These are phyloP conservation scores for Conomelus anceps DNA, from an alignment of 2,888 invertebrate species.

Conservation along the genomic window DNA sequence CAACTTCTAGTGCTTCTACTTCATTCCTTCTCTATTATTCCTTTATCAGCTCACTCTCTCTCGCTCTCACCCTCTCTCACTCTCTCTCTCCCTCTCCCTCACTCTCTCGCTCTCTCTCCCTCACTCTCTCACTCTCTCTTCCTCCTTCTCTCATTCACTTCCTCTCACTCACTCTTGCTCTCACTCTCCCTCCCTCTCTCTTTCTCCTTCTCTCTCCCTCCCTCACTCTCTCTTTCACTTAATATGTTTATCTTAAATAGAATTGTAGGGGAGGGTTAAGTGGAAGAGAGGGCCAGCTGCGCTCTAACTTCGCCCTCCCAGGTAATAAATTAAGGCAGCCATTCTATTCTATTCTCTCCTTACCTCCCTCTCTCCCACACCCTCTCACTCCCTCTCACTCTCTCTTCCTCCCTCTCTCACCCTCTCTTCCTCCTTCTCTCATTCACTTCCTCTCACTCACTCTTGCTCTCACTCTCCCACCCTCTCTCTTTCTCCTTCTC, in stretches of 20 bases:
- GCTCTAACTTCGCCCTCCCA: too few species aligned
- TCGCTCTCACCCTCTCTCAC: not conserved
- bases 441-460: not conserved
- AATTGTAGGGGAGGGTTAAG: too few species aligned
- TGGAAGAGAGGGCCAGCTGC: too few species aligned
- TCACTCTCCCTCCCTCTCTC: not conserved
- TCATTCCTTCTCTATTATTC: not conserved
- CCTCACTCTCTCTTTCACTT: not conserved
- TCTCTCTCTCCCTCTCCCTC: not conserved
- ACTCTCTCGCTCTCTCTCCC: not conserved
- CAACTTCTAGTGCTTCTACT: not conserved
- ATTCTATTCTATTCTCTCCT: not conserved
- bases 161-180: too few species aligned
- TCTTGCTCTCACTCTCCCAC: not conserved
- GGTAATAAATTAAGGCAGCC: too few species aligned
- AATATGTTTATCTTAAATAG: too few species aligned
- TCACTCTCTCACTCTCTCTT: not conserved
- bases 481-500: not conserved
- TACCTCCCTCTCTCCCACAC: not conserved
- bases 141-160: not conserved
- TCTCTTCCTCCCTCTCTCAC: not conserved
- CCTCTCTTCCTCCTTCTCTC: too few species aligned
- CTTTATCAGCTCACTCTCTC: not conserved
- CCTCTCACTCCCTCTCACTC: not conserved
- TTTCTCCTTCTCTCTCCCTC: not conserved